A percentile compares a stretch with the other conserved stretches of the same genome.
Conservation (phyloP, 2,113 vertebrate species). For the Azemiops feae region DNA sequence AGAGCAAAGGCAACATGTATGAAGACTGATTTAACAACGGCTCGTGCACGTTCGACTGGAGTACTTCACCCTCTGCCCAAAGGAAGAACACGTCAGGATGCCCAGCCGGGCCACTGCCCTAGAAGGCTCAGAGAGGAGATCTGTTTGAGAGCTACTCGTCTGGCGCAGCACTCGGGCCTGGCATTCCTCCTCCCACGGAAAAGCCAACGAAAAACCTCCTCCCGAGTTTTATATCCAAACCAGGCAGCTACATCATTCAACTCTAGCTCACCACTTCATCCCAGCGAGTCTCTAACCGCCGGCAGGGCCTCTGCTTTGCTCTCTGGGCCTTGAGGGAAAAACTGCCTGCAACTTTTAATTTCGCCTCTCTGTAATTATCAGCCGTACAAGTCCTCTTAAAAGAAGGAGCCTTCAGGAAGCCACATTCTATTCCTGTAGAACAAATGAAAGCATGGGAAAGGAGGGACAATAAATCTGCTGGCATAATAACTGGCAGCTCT, state of each 20-base stretch:
- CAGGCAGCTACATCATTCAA: background rate
- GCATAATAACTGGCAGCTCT: background rate
- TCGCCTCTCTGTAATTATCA: background rate
- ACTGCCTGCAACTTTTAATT: background rate
- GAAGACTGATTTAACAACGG: background rate
- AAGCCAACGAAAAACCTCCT: background rate
- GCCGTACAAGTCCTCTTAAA: background rate
- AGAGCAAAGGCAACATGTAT: background rate
- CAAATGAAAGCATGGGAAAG: background rate
- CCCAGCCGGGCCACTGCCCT: background rate
- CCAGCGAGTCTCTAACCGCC: background rate
- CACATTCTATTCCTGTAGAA: constrained; percentile 2
- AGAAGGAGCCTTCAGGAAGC: background rate
- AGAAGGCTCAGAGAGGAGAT: background rate
- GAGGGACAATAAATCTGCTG: background rate
- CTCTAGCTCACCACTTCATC: background rate
- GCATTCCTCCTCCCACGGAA: background rate
- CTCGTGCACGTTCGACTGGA: background rate
- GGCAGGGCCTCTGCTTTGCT: background rate
- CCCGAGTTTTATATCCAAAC: background rate
- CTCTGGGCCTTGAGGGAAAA: background rate
- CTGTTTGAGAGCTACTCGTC: background rate
- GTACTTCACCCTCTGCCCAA: background rate
- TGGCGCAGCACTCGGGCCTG: background rate
- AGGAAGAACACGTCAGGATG: background rate